These are phyloP conservation scores for Steatornis caripensis DNA, from an alignment of 2,113 vertebrate genomes.

Conservation along the genomic window DNA sequence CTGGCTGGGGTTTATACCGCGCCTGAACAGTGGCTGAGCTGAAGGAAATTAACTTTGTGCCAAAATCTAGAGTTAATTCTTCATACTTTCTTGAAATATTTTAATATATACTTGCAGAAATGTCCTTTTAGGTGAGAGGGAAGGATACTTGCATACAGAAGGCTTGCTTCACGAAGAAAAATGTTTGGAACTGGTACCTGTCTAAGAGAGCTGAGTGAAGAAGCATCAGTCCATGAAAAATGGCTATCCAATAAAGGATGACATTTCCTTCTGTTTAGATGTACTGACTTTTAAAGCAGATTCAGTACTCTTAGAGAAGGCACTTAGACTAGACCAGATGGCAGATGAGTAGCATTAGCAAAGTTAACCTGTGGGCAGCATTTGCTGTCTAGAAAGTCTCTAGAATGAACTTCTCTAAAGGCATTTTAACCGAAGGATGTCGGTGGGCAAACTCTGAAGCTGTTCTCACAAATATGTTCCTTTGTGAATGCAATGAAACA, in stretches of 20 bases:
- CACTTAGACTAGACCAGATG: not conserved
- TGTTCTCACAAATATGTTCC: not conserved
- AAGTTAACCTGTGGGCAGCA: not conserved
- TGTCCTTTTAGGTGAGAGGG: not conserved
- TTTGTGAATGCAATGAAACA: not conserved
- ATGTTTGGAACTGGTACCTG: conserved; percentile 15
- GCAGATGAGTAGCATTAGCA: not conserved
- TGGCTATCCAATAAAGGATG: not conserved
- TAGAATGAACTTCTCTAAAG: not conserved
- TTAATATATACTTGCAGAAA: not conserved
- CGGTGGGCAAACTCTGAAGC: not conserved
- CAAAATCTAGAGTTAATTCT: not conserved
- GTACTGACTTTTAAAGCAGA: not conserved
- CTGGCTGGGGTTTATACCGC: not conserved
- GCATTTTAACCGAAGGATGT: not conserved
- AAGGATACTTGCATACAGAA: not conserved
- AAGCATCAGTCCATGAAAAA: conserved; percentile 8
- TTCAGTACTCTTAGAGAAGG: not conserved
- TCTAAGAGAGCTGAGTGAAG: not conserved
- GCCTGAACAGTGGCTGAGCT: not conserved
- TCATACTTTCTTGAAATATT: not conserved
- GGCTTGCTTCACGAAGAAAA: not conserved
- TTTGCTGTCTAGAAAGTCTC: not conserved
- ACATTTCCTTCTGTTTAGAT: not conserved
- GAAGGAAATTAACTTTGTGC: not conserved